Percentiles rank a stretch among this genome's conserved stretches.
Conservation (phyloP, 2,888 invertebrate genomes). For the Drosophila sordidula region DNA sequence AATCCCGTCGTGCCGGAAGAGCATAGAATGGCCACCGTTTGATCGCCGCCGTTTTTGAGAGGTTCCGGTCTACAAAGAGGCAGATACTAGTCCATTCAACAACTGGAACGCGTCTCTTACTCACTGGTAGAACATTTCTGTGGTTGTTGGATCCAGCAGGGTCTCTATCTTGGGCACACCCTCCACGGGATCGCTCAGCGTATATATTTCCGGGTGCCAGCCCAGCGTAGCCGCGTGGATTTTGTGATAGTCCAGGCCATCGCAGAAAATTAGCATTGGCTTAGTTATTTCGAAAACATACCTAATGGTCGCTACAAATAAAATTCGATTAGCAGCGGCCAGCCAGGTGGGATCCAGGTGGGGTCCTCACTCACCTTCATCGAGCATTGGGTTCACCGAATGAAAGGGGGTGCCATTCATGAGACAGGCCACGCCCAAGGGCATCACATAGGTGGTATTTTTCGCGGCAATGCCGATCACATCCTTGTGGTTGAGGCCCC, state of each 20-base stretch:
- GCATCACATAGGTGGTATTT: constrained; percentile 75
- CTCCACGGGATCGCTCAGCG: constrained; percentile 44
- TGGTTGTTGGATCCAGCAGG: constrained; percentile 52
- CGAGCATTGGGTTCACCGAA: constrained; percentile 67
- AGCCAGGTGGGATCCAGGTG: background rate
- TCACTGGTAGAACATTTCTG: constrained; percentile 63
- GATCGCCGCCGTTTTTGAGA: constrained; percentile 57
- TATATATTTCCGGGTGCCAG: constrained; percentile 66
- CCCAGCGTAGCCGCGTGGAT: constrained; percentile 45
- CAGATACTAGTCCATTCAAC: background rate
- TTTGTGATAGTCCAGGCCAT: constrained; percentile 60
- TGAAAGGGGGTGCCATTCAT: constrained; percentile 73
- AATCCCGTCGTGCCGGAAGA: constrained; percentile 80
- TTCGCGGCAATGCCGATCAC: constrained; percentile 73
- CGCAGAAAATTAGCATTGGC: constrained; percentile 66
- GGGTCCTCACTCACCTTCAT: constrained; percentile 50
- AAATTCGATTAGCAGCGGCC: background rate
- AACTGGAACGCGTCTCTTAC: background rate
- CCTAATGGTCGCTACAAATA: constrained; percentile 46
- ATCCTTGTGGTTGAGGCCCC: constrained; percentile 73
- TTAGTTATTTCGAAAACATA: constrained; percentile 63
- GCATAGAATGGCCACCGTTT: constrained; percentile 72
- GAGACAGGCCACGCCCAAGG: constrained; percentile 73
- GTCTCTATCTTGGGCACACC: constrained; percentile 64
- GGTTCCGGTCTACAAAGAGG: constrained; percentile 49